Percentiles rank a stretch among this genome's conserved stretches.
phyloP scores from a whole-genome alignment of 2,797 vertebrate species.

The Chaetodon trifasciatus region DNA sequence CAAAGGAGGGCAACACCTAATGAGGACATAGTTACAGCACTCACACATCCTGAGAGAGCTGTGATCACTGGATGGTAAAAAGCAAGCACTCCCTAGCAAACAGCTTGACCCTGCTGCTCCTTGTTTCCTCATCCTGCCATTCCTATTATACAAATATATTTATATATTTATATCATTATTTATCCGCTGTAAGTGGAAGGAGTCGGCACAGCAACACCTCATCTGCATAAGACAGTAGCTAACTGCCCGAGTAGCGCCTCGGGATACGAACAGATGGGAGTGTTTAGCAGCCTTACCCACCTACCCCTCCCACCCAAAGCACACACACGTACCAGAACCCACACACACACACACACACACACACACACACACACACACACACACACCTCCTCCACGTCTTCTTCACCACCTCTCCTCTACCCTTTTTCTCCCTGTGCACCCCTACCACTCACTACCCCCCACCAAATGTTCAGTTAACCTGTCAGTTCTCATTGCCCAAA shows the following conservation, averaged over 20 bases:
- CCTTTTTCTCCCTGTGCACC: constrained; percentile 30
- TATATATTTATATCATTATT: constrained; percentile 72
- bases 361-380: constrained; percentile 21
- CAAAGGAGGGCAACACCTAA: constrained; percentile 89
- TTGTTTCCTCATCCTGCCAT: constrained; percentile 78
- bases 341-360: constrained; percentile 21
- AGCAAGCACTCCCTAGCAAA: constrained; percentile 86
- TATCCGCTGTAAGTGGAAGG: constrained; percentile 87
- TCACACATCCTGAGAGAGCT: constrained; percentile 88
- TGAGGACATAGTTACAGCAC: constrained; percentile 82
- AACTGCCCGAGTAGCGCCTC: constrained; percentile 85
- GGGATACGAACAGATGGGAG: constrained; percentile 92
- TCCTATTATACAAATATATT: constrained; percentile 78
- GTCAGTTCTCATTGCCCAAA: constrained; percentile 89
- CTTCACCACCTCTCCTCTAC: constrained; percentile 38
- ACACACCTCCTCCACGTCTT: constrained; percentile 20
- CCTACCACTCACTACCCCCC: constrained; percentile 28
- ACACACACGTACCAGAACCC: constrained; percentile 40
- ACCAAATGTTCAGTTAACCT: constrained; percentile 88
- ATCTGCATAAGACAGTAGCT: constrained; percentile 92
- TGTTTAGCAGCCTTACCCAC: constrained; percentile 88
- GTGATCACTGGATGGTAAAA: constrained; percentile 73
- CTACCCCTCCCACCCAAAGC: constrained; percentile 72
- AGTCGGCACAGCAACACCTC: constrained; percentile 71
- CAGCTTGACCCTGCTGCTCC: constrained; percentile 87